phyloP scores from a whole-genome alignment of 1,140 invertebrate species.

The Euura lappo region DNA sequence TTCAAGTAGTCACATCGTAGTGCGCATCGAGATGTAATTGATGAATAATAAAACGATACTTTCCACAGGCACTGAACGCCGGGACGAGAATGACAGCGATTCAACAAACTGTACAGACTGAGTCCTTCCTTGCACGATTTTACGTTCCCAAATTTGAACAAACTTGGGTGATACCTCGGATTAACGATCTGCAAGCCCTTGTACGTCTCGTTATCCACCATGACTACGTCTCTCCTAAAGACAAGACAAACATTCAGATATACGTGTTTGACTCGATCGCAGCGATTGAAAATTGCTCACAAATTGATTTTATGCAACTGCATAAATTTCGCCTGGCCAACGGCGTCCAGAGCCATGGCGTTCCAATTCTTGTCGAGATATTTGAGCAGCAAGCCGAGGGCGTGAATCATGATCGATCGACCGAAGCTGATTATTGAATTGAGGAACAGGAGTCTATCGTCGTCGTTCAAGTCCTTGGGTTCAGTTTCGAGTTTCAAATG shows the following conservation, averaged over 20 bases:
- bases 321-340: conserved; percentile 63
- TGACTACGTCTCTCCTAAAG: conserved; percentile 70
- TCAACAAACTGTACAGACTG: conserved; percentile 76
- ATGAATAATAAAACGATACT: background rate
- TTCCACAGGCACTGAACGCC: conserved; percentile 64
- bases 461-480: conserved; percentile 63
- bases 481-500: conserved; percentile 67
- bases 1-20: no score
- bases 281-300: conserved; percentile 58
- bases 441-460: conserved; percentile 69
- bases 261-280: background rate
- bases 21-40: background rate
- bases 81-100: conserved; percentile 72
- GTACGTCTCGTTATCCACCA: conserved; percentile 75
- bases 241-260: conserved; percentile 19
- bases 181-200: conserved; percentile 79
- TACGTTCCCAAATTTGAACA: conserved; percentile 70
- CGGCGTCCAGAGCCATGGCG: conserved; percentile 64
- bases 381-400: conserved; percentile 75
- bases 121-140: conserved; percentile 70
- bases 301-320: conserved; percentile 68
- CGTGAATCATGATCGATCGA: conserved; percentile 69
- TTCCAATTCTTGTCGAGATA: conserved; percentile 76
- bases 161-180: conserved; percentile 75
- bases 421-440: conserved; percentile 74